Conservation (phyloP, 1,140 invertebrate species). For the Rhizoglyphus robini region DNA sequence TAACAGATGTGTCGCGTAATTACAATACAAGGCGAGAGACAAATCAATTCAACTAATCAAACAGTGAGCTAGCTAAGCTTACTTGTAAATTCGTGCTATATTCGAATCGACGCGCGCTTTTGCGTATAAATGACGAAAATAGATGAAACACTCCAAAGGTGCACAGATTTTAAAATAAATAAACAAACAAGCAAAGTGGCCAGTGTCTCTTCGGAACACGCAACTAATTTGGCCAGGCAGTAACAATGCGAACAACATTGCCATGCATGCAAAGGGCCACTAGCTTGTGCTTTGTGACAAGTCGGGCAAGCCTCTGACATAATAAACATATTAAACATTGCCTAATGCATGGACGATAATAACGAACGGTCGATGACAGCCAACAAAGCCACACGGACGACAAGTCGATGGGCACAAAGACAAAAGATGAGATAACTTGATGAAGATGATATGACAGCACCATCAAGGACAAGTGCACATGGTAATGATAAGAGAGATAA, state of each 20-base stretch:
- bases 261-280: too few relatives aligned
- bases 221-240: too few relatives aligned
- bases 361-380: background rate
- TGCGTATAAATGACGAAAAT: too few relatives aligned
- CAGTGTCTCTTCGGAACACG: background rate
- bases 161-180: too few relatives aligned
- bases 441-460: background rate
- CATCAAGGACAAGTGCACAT: background rate
- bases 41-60: too few relatives aligned
- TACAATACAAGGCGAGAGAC: too few relatives aligned
- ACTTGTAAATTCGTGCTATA: too few relatives aligned
- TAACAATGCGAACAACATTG: background rate
- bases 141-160: too few relatives aligned
- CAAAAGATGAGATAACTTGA: slow-evolving; percentile 3
- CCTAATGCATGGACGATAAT: slow-evolving; percentile 6
- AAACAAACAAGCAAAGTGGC: background rate
- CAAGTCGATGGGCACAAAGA: background rate
- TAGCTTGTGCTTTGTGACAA: too few relatives aligned
- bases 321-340: background rate
- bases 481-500: background rate
- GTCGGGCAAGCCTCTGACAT: too few relatives aligned
- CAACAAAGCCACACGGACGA: background rate
- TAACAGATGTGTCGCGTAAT: background rate
- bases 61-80: too few relatives aligned
- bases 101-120: too few relatives aligned